Percentiles rank a stretch among this genome's conserved stretches.
Evolutionary conservation across 2,888 invertebrate species (phyloP).

Genomic region (Syrista parreyssii): DNA sequence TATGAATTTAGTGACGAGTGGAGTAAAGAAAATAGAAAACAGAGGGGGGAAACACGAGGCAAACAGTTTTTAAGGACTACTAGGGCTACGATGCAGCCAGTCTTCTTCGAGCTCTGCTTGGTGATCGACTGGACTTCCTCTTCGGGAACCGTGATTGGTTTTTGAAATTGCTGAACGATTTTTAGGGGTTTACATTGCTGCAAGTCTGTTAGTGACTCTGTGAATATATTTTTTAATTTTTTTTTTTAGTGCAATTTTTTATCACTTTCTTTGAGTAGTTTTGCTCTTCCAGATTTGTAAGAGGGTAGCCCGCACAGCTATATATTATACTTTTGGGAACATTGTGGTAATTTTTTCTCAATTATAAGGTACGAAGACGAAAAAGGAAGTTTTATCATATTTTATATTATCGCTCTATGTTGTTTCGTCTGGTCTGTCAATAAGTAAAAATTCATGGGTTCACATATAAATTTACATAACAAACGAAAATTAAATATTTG

Average conservation of each 20-base stretch:
- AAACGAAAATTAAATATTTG: too few species aligned
- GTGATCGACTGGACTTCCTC: slow-evolving; percentile 7
- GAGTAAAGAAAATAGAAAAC: neutral
- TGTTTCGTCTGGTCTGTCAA: neutral
- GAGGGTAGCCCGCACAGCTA: neutral
- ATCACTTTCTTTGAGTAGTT: neutral
- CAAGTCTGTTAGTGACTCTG: neutral
- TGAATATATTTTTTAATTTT: neutral
- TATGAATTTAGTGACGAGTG: neutral
- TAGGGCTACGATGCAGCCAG: slow-evolving; percentile 28
- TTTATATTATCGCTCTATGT: neutral
- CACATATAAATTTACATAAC: too few species aligned
- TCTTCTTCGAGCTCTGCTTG: slow-evolving; percentile 25
- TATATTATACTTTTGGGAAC: neutral
- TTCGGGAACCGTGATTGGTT: neutral
- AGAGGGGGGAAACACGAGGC: neutral
- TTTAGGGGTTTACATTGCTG: neutral
- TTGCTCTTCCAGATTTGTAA: neutral
- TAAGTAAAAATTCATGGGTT: neutral
- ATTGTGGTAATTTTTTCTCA: neutral
- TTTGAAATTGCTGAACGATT: neutral
- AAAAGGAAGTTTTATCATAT: neutral
- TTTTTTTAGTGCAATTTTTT: neutral
- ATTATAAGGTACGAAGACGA: neutral
- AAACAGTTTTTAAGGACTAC: slow-evolving; percentile 33